phyloP scores from a whole-genome alignment of 2,113 vertebrate species.

The Burhinus bistriatus region DNA sequence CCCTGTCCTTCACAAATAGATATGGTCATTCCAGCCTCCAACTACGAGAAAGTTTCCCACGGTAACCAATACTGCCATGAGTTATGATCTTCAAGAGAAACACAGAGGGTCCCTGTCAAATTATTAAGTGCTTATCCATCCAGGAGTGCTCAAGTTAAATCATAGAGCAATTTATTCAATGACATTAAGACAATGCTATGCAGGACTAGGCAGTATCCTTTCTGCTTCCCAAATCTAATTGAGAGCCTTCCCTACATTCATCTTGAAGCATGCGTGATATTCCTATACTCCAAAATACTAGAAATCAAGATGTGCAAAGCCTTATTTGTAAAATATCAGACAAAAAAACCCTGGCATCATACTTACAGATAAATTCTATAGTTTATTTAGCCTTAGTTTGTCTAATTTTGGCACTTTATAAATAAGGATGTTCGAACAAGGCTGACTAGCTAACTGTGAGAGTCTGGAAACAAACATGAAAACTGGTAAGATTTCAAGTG shows the following conservation, averaged over 20 bases:
- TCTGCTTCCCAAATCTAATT: neutral
- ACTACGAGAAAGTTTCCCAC: slow-evolving; percentile 9
- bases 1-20: slow-evolving; percentile 20
- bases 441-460: neutral
- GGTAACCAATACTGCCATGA: neutral
- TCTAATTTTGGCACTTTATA: neutral
- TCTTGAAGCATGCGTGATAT: neutral
- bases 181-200: fast-evolving
- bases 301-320: neutral
- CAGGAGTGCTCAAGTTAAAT: neutral
- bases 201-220: neutral
- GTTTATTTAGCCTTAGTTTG: neutral
- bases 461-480: neutral
- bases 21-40: neutral
- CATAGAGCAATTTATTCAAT: neutral
- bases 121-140: neutral
- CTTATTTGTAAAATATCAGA: neutral
- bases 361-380: neutral
- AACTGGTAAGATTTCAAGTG: neutral
- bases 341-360: fast-evolving
- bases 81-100: neutral
- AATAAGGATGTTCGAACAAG: neutral
- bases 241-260: neutral
- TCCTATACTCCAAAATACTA: neutral
- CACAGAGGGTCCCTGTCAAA: neutral